These are phyloP conservation scores for Boleophthalmus pectinirostris DNA, from an alignment of 2,113 vertebrate genomes.

Conservation along the genomic window DNA sequence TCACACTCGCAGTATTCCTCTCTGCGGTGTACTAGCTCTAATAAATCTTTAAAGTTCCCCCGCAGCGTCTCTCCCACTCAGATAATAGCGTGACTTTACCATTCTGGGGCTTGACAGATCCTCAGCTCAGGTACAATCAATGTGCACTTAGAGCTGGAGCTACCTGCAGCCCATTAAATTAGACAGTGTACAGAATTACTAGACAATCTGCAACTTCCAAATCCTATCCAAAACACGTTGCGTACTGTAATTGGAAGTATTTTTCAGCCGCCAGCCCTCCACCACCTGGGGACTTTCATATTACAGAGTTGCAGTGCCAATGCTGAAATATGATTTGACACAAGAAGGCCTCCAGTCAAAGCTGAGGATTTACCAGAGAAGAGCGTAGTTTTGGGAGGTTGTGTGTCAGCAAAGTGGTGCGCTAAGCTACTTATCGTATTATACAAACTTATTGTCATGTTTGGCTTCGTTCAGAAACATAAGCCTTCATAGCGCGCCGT, in stretches of 20 bases:
- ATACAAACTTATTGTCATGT: slow-evolving; percentile 60
- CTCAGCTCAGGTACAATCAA: slow-evolving; percentile 21
- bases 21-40: not conserved
- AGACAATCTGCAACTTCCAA: slow-evolving; percentile 24
- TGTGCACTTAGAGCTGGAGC: not conserved
- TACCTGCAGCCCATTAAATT: slow-evolving; percentile 16
- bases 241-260: slow-evolving; percentile 37
- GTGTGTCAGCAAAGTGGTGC: slow-evolving; percentile 55
- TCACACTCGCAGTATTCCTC: not conserved
- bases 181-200: slow-evolving; percentile 34
- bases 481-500: slow-evolving; percentile 43
- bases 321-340: slow-evolving; percentile 45
- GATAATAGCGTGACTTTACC: slow-evolving; percentile 4
- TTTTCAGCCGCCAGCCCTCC: slow-evolving; percentile 34
- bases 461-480: slow-evolving; percentile 48
- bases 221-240: slow-evolving; percentile 28
- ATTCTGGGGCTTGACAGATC: slow-evolving; percentile 2
- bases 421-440: slow-evolving; percentile 69
- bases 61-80: not conserved
- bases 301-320: slow-evolving; percentile 41
- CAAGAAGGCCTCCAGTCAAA: slow-evolving; percentile 54
- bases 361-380: slow-evolving; percentile 34
- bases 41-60: slow-evolving; percentile 9
- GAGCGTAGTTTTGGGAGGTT: slow-evolving; percentile 43
- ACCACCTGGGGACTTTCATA: slow-evolving; percentile 41